Evolutionary conservation across 2,797 vertebrate genomes (phyloP).

Genomic region (Melanotaenia boesemani): DNA sequence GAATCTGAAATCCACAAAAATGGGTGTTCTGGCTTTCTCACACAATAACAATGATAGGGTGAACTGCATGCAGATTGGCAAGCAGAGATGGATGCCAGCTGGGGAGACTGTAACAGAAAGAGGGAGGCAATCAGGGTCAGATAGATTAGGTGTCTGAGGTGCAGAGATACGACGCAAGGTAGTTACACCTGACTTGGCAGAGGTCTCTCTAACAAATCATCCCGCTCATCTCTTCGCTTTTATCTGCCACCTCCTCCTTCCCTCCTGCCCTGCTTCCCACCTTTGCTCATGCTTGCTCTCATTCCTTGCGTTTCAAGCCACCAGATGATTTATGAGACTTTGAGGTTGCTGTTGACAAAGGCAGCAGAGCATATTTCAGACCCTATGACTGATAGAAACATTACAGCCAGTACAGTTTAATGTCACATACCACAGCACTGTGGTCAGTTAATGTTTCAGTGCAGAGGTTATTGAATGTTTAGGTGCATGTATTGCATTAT

Average conservation of each 20-base stretch:
- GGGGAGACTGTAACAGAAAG: conserved; percentile 38
- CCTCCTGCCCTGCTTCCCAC: conserved; percentile 7
- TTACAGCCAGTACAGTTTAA: conserved; percentile 33
- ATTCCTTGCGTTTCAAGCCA: conserved; percentile 50
- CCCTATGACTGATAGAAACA: conserved; percentile 45
- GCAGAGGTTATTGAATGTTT: conserved; percentile 25
- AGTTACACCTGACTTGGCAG: conserved; percentile 70
- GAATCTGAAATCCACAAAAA: conserved; percentile 12
- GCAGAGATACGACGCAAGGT: conserved; percentile 62
- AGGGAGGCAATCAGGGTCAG: conserved; percentile 59
- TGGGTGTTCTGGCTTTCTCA: conserved; percentile 27
- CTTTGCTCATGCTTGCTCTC: conserved; percentile 31
- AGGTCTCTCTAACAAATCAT: conserved; percentile 61
- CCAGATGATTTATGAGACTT: conserved; percentile 64
- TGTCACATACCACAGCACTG: conserved; percentile 39
- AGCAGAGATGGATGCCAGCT: conserved; percentile 37
- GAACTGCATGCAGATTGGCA: conserved; percentile 31
- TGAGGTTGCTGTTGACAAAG: conserved; percentile 63
- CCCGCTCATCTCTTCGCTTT: conserved; percentile 43
- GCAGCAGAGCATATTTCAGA: conserved; percentile 58
- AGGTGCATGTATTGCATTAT: conserved; percentile 11
- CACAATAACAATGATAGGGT: conserved; percentile 25
- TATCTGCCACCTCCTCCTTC: conserved; percentile 36
- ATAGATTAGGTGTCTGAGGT: conserved; percentile 66
- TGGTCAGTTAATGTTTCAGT: conserved; percentile 29